phyloP scores from a whole-genome alignment of 2,113 vertebrate genomes.

The Nibea albiflora region DNA sequence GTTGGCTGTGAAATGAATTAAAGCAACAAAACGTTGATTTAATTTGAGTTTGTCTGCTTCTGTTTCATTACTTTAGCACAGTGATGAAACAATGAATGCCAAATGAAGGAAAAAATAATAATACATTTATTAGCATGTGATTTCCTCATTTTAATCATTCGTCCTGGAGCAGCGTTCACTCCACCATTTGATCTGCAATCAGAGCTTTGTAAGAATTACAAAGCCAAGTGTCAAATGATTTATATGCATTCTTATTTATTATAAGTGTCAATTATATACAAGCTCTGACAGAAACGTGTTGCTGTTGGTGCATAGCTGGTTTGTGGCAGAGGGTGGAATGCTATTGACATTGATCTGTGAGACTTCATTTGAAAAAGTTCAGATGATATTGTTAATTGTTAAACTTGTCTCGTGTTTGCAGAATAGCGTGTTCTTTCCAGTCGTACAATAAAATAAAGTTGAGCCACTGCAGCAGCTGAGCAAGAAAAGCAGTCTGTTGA shows the following conservation, averaged over 20 bases:
- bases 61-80: background rate
- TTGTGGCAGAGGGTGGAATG: background rate
- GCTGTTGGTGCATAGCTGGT: no score
- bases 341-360: background rate
- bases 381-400: background rate
- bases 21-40: background rate
- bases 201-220: background rate
- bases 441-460: conserved; percentile 27
- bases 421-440: conserved; percentile 47
- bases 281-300: no score
- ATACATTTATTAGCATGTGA: background rate
- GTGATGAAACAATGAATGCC: background rate
- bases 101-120: background rate
- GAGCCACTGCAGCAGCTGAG: conserved; percentile 6
- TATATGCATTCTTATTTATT: no score
- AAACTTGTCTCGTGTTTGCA: background rate
- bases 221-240: no score
- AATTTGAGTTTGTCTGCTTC: background rate
- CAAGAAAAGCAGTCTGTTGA: background rate
- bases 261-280: no score
- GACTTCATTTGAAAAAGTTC: background rate
- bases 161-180: background rate
- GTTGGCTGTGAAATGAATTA: background rate
- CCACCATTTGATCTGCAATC: background rate
- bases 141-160: background rate